Base-by-base conservation (phyloP, 2,888 invertebrate species). In the Drosophila anomelani region DNA sequence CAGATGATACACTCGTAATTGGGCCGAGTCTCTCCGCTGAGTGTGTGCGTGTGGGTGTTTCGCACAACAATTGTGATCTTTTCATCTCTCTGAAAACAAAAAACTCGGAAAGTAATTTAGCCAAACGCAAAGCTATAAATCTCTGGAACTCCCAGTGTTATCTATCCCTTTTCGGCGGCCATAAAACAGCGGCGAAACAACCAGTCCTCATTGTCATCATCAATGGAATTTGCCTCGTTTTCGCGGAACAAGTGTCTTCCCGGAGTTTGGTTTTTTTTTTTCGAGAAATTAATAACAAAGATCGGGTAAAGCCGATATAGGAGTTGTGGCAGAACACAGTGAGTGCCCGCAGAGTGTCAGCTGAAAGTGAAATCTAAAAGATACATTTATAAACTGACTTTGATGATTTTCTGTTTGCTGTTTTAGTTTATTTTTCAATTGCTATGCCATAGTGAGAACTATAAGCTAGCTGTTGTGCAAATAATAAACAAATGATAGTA, bases 161-260 rank as follows among this genome's bases (percentile, higher is more conserved):
- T 49, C 60, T 57, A 32, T 41, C 44, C 41, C 29, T 41, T 46
- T 51, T 54, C 23, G 34, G 20, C 5, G 23, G 17, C 39, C 53
- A 51, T 69, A 51, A 62, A 44, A 36, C 49, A 17, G 20, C 23
- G 15, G 20, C 17, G 34, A 3, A 57, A 72, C 64, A 72, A 57
- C 46, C 54, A 23, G 43, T 10, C 17, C 47, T 43, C 73, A 49
- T 73, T 73, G 72, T 73, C 58, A 58, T 73, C 58, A 58, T 64
- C 38, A 66, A 58, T 72, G 57, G 58, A 58, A 34, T 55, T 58
- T 39, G 47, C 43, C 57, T 72, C n/a, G 41, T 49, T 23, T 64
- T 29, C 47, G 47, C 55, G 20, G 47, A 66, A 49, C 67, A 67
- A 49, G 56, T 56, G 67, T 56, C 51, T 53, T 20, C 10, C 12